Base-by-base conservation (phyloP, 2,113 vertebrate genomes). In the Xenus cinereus region DNA sequence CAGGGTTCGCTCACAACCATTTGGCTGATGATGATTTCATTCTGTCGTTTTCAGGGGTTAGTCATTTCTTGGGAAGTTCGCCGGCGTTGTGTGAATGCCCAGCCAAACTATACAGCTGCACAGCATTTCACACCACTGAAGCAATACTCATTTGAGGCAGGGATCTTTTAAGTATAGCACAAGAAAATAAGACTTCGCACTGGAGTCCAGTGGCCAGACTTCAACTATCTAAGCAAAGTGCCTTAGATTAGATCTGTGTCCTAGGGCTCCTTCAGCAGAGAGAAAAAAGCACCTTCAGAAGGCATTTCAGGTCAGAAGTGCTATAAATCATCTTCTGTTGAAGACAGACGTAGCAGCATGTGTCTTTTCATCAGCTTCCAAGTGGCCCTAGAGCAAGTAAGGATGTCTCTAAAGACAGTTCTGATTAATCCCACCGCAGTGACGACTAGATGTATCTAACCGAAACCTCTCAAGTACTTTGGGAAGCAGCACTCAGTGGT, bases 1-100 rank as follows among this genome's bases (percentile, higher is more conserved):
- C 53, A 73, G 43, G 18, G 4, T 48, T 92, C 2, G 4, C 60
- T 67, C 9, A 0, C 32, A 39, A 22, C 0, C 0, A 11, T 48
- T n/a, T n/a, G 11, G 10, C 20, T 57, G 69, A 27, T 56, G 50
- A 23, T 73, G 12, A 35, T n/a, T 89, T 91, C 15, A 9, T 72
- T 67, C 26, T 43, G 68, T 41, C 7, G 1, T 87, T 93, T 87
- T 32, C 39, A 46, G 27, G 28, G 71, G 39, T 81, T 59, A 4
- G 1, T 64, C 0, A 9, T 77, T 84, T 64, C n/a, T 75, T 50
- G 32, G 50, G 74, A 78, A 23, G 57, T 30, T 78, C 23, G 18
- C 41, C 45, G 60, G 62, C 12, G 1, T 9, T 43, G 41, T 50
- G 76, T 48, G 83, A 72, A 27, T 60, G 50, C 30, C 27, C 30